A percentile compares a stretch with the other conserved stretches of the same genome.
Conservation (phyloP, 2,888 invertebrate species). For the Villa cingulata region DNA sequence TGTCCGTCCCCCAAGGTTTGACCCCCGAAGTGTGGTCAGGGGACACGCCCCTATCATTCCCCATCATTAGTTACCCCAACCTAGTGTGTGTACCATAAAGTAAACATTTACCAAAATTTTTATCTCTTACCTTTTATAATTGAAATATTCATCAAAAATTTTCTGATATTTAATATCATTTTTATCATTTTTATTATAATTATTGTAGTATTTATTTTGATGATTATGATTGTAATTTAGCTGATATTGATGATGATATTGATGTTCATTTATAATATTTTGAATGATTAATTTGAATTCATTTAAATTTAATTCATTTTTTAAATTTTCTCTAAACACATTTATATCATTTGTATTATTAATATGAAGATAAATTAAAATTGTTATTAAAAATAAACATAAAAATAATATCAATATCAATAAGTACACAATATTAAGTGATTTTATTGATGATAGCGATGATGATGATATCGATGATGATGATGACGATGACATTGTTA, state of each 20-base stretch:
- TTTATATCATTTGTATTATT: conserved; percentile 11
- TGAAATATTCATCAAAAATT: background rate
- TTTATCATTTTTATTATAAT: background rate
- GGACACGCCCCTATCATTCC: too few species aligned
- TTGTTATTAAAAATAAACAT: conserved; percentile 24
- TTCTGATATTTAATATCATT: background rate
- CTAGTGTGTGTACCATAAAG: too few species aligned
- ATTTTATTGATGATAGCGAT: too few species aligned
- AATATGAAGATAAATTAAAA: conserved; percentile 26
- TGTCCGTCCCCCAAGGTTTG: too few species aligned
- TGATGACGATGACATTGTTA: too few species aligned
- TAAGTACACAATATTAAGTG: conserved; percentile 8
- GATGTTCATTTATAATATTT: conserved; percentile 7
- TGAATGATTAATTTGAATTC: conserved; percentile 9
- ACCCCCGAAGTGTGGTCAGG: too few species aligned
- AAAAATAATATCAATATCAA: conserved; percentile 26
- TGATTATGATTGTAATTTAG: background rate
- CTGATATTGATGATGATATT: background rate
- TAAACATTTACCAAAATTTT: too few species aligned
- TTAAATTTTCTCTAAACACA: conserved; percentile 10
- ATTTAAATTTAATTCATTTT: conserved; percentile 5
- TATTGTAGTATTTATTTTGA: background rate
- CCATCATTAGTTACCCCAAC: too few species aligned
- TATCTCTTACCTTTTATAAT: background rate
- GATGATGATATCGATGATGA: too few species aligned